phyloP scores from a whole-genome alignment of 2,888 invertebrate species.

The Diadromus collaris region DNA sequence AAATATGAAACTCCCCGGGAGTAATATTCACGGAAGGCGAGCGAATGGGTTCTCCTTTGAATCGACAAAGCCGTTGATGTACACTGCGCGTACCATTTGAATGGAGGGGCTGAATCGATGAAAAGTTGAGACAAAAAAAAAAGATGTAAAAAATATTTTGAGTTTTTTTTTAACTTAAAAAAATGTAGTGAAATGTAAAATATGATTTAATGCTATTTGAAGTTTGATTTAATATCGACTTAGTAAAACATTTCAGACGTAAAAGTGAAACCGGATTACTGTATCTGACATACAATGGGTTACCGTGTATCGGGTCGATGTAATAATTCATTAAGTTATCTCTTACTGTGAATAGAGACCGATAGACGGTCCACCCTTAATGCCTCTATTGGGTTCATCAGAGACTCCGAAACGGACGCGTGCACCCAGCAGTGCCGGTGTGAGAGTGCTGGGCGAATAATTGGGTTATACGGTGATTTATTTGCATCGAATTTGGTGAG shows the following conservation, averaged over 20 bases:
- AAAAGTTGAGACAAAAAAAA: not conserved
- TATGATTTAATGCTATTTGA: not conserved
- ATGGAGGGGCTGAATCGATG: not conserved
- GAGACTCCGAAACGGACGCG: constrained; percentile 42
- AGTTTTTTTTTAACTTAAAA: no score
- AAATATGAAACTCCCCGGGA: constrained; percentile 43
- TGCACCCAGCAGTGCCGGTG: constrained; percentile 25
- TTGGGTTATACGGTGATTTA: constrained; percentile 62
- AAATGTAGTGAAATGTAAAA: not conserved
- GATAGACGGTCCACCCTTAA: constrained; percentile 46
- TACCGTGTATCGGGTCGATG: constrained; percentile 11
- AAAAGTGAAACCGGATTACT: not conserved
- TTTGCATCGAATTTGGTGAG: constrained; percentile 61
- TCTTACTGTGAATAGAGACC: constrained; percentile 5
- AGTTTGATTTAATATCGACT: not conserved
- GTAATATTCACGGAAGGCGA: constrained; percentile 26
- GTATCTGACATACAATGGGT: not conserved
- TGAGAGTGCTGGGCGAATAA: constrained; percentile 51
- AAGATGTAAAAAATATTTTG: not conserved
- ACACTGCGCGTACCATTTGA: not conserved
- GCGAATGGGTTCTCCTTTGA: constrained; percentile 9
- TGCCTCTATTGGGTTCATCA: constrained; percentile 56
- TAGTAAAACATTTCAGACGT: not conserved
- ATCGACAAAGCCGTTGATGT: not conserved
- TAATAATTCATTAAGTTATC: constrained; percentile 28